Base-by-base conservation (phyloP, 1,140 invertebrate genomes). In the Tetramorium alpestre region DNA sequence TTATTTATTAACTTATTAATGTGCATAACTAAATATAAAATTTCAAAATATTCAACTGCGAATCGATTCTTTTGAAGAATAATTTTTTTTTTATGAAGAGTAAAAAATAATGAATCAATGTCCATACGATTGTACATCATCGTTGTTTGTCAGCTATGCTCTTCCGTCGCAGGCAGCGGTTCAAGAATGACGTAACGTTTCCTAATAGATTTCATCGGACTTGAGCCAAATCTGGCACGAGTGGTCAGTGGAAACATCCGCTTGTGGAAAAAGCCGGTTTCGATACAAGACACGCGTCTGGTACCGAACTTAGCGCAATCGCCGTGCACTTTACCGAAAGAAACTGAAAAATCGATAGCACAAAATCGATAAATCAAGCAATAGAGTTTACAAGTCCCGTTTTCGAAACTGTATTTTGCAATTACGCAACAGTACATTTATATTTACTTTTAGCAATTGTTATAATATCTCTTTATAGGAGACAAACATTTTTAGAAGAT, bases 131-230 rank as follows among this genome's bases (percentile, higher is more conserved):
- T 47, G 51, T 54, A 62, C 11, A 76, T 76, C 41, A 13, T 82
- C 22, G n/a, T 58, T 11, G 54, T 13, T 2, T 51, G 18, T 47
- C 38, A 7, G 7, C 18, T 64, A 22, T 56, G 16, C 11, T 70
- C 22, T 25, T 75, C 62, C 65, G 25, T 73, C 41, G 7, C 16
- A 88, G 86, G 88, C 88, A 87, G 62, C 51, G 75, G 56, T 89
- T 82, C 85, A 90, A 70, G 22, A 69, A 82, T 92, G 89, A 89
- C 87, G 90, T 82, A 93, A 93, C 65, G 75, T 73, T 88, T 86
- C 84, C 78, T 91, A 91, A 90, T 88, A 91, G 70, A 82, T 69
- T 65, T 90, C 81, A 70, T 89, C 60, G 78, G 56, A 77, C 54
- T 88, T 87, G 33, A 51, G 58, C 65, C 77, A 78, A 81, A 70